Conservation (phyloP, 2,797 vertebrate genomes). For the Rhinogobio ventralis region DNA sequence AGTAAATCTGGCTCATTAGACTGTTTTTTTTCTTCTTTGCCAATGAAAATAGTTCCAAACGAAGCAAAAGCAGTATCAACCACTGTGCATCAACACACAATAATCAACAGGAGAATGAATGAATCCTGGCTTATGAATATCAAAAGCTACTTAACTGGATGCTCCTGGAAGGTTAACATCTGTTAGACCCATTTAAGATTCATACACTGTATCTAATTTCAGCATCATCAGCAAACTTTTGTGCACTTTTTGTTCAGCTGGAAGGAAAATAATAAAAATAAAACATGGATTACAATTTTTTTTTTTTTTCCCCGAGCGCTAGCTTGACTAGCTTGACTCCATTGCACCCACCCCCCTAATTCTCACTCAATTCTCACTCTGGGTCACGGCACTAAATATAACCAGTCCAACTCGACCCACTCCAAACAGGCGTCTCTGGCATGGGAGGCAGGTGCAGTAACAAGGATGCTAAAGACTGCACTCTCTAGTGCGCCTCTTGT, state of each 20-base stretch:
- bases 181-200: background rate
- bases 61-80: background rate
- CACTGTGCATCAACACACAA: background rate
- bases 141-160: background rate
- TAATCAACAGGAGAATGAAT: background rate
- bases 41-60: background rate
- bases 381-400: too few relatives aligned
- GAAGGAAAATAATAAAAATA: too few relatives aligned
- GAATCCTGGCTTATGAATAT: background rate
- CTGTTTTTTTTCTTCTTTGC: background rate
- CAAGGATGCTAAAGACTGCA: too few relatives aligned
- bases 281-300: background rate
- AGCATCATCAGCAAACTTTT: background rate
- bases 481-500: too few relatives aligned
- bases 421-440: too few relatives aligned
- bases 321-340: too few relatives aligned
- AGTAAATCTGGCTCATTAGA: background rate
- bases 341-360: too few relatives aligned
- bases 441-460: too few relatives aligned
- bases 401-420: too few relatives aligned
- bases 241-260: background rate
- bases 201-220: background rate
- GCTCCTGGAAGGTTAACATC: background rate
- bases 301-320: too few relatives aligned
- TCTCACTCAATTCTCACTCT: too few relatives aligned